These are phyloP conservation scores for Poecile montanus DNA, from an alignment of 2,797 vertebrate genomes.

Conservation along the genomic window DNA sequence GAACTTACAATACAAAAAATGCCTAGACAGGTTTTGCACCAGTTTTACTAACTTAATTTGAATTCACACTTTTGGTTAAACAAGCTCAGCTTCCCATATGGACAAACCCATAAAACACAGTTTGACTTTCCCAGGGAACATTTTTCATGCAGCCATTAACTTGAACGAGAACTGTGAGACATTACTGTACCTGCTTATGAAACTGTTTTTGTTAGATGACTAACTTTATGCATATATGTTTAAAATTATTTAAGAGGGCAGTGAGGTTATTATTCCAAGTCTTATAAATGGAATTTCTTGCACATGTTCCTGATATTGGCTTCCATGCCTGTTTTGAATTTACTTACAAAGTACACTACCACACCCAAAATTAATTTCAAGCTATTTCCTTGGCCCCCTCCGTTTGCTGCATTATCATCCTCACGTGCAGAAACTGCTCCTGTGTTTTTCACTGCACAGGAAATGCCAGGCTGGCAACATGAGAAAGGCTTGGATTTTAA, in stretches of 20 bases:
- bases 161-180: slow-evolving; percentile 9
- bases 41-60: slow-evolving; percentile 42
- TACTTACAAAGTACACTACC: slow-evolving; percentile 44
- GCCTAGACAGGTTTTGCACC: slow-evolving; percentile 19
- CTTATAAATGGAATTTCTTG: slow-evolving; percentile 50
- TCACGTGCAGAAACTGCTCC: slow-evolving; percentile 15
- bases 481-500: background rate
- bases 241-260: slow-evolving; percentile 55
- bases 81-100: slow-evolving; percentile 27
- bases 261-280: slow-evolving; percentile 38
- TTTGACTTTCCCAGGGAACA: slow-evolving; percentile 37
- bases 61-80: slow-evolving; percentile 55
- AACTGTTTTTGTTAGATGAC: slow-evolving; percentile 43
- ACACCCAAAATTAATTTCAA: slow-evolving; percentile 50
- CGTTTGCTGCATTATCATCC: slow-evolving; percentile 40
- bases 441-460: slow-evolving; percentile 10
- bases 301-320: slow-evolving; percentile 39
- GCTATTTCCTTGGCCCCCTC: slow-evolving; percentile 33
- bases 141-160: slow-evolving; percentile 38
- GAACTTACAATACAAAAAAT: background rate
- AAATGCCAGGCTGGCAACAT: slow-evolving; percentile 21
- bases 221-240: slow-evolving; percentile 44
- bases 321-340: slow-evolving; percentile 51
- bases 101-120: slow-evolving; percentile 24
- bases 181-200: background rate